Evolutionary conservation across 2,113 vertebrate species (phyloP), one percentile per base, ranked within the genome.

Genomic region (Galemys pyrenaicus): DNA sequence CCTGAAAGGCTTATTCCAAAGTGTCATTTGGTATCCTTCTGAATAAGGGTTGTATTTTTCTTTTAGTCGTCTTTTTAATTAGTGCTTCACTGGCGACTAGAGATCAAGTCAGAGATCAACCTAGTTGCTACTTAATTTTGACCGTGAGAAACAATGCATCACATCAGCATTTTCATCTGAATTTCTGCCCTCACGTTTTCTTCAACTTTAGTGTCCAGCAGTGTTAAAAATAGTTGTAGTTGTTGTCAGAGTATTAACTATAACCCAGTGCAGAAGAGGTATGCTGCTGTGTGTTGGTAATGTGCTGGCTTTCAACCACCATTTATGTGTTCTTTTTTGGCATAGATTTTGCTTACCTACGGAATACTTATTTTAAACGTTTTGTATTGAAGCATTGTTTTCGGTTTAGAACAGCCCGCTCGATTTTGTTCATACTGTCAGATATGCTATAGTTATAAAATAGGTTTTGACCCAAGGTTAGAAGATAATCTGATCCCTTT

Each of bases 151-250:
- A 95, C 96, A 87, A 70, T 97, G 87, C 92, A 79, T 89, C 78
- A 15, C 87, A 77, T 79, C 56, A 70, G 83, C 84, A 82, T 20
- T 96, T 82, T 84, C 83, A 74, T 82, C 86, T 67, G 64, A 24
- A 79, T 95, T n/a, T n/a, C 65, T 84, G 32, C 20, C 78, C 32
- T 94, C 68, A 93, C 75, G 65, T 94, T 95, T 90, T 95, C 67
- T 96, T 96, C 85, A 96, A 96, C 81, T 95, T 95, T 71, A 81
- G 44, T 91, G 88, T 97, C 97, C 88, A 37, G 96, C 93, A 79
- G 81, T 89, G 96, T 97, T 96, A 97, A 94, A 97, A 77, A 80
- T 95, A 95, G 89, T 96, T 94, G 82, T 68, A 90, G 41, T 88
- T 51, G 51, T 92, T 97, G 87, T 83, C 86, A 79, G 91, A 71